phyloP scores from a whole-genome alignment of 1,140 invertebrate genomes.

The Fopius arisanus region DNA sequence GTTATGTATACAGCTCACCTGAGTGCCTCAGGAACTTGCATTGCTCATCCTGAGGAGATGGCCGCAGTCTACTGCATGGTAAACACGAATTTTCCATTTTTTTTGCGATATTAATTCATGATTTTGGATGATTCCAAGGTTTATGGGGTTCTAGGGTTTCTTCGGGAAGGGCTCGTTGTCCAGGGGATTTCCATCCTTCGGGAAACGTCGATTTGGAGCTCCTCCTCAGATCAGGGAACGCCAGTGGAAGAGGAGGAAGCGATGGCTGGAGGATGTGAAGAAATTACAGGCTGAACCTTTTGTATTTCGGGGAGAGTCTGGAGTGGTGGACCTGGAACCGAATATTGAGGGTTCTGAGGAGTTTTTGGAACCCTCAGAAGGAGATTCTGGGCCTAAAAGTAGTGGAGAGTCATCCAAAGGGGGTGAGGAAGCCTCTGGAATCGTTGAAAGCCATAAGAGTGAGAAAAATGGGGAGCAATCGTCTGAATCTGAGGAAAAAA shows the following conservation, averaged over 20 bases:
- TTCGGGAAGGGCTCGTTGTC: constrained; percentile 78
- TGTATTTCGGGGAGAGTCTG: background rate
- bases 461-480: too few species aligned
- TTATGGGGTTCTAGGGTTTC: constrained; percentile 68
- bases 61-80: constrained; percentile 70
- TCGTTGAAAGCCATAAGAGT: too few species aligned
- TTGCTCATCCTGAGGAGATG: constrained; percentile 70
- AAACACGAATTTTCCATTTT: background rate
- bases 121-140: constrained; percentile 39
- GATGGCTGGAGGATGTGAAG: constrained; percentile 67
- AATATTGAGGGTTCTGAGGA: too few species aligned
- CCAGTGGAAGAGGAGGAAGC: constrained; percentile 67
- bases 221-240: constrained; percentile 65
- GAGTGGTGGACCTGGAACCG: too few species aligned
- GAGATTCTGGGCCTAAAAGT: too few species aligned
- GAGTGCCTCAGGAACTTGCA: constrained; percentile 72
- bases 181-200: constrained; percentile 67
- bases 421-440: too few species aligned
- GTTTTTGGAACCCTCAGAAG: too few species aligned
- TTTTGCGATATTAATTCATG: constrained; percentile 12
- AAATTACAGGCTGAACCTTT: constrained; percentile 35
- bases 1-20: constrained; percentile 69
- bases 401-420: too few species aligned
- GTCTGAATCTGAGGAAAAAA: too few species aligned
- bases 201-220: constrained; percentile 52